These are phyloP conservation scores for Plebejus argus DNA, from an alignment of 2,888 invertebrate genomes.

Conservation along the genomic window DNA sequence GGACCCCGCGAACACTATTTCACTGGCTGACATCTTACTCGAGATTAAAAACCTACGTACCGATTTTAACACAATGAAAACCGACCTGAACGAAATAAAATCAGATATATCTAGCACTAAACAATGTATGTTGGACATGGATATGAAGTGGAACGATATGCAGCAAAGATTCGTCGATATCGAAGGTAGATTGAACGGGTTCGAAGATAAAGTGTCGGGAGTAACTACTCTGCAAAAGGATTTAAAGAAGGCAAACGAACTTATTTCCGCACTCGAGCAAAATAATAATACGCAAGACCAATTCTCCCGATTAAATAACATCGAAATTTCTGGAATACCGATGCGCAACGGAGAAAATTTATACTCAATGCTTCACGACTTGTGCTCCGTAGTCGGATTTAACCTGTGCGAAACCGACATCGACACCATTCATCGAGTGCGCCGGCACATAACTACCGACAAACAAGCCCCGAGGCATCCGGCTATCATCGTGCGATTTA, in stretches of 20 bases:
- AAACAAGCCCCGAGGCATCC: not conserved
- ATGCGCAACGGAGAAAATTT: not conserved
- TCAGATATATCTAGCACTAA: no score
- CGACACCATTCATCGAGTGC: not conserved
- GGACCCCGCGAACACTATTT: no score
- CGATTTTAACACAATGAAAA: no score
- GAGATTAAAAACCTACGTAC: no score
- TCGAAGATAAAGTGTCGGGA: not conserved
- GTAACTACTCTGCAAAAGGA: not conserved
- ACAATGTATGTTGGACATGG: no score
- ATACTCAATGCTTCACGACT: not conserved
- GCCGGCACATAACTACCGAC: not conserved
- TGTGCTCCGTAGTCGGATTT: not conserved
- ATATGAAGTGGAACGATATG: no score
- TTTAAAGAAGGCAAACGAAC: not conserved
- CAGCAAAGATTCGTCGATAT: no score
- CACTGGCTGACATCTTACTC: no score
- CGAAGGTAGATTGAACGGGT: not conserved
- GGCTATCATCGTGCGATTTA: not conserved
- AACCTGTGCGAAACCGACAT: not conserved
- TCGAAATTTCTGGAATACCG: not conserved
- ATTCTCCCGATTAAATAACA: slow-evolving; percentile 11
- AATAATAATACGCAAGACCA: not conserved
- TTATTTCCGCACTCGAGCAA: not conserved
- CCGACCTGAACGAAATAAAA: no score